Conservation (phyloP, 2,113 vertebrate genomes). For the Delphinapterus leucas region DNA sequence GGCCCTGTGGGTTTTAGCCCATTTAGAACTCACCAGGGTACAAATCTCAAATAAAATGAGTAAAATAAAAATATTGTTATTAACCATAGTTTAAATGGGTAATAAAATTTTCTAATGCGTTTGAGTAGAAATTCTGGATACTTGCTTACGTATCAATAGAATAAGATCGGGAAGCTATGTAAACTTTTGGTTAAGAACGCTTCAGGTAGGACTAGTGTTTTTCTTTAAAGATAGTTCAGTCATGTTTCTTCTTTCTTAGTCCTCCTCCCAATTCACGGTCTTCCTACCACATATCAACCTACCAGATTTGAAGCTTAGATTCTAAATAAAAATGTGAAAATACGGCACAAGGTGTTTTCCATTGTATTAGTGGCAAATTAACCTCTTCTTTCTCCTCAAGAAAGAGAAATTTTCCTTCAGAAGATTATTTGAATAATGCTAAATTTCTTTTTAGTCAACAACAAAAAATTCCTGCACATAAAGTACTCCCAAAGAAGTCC, state of each 20-base stretch:
- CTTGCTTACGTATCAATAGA: neutral
- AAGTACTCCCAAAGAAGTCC: neutral
- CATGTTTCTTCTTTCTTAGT: neutral
- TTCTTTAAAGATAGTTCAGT: neutral
- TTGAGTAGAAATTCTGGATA: neutral
- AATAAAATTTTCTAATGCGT: neutral
- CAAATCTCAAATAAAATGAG: neutral
- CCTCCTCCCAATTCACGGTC: neutral
- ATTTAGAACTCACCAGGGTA: neutral
- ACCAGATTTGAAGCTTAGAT: neutral
- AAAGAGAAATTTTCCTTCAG: neutral
- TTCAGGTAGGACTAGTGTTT: neutral
- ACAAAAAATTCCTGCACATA: neutral
- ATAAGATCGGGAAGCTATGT: neutral
- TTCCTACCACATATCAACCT: neutral
- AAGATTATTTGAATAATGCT: neutral
- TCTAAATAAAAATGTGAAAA: conserved; percentile 16
- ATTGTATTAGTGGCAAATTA: neutral
- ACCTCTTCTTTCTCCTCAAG: neutral
- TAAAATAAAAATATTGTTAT: neutral
- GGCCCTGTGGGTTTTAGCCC: neutral
- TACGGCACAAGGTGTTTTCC: neutral
- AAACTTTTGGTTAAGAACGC: neutral
- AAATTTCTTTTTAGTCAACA: neutral
- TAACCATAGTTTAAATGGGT: neutral